Conservation (phyloP, 2,888 invertebrate genomes). For the Drosophila paucipuncta region DNA sequence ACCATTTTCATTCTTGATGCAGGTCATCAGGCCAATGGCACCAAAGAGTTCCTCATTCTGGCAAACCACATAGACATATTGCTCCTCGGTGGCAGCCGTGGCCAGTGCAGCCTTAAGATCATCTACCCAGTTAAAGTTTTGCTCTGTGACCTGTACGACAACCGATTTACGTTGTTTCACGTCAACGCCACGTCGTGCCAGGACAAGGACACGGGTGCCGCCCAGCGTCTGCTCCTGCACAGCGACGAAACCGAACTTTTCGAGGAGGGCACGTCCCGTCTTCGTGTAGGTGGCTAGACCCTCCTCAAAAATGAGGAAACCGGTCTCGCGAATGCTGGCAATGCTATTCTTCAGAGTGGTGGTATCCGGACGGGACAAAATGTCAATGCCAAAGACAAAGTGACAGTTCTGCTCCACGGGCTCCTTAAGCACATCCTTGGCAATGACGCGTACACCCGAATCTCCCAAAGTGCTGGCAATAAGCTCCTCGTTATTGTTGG, state of each 20-base stretch:
- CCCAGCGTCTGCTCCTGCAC: constrained; percentile 89
- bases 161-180: constrained; percentile 84
- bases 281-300: constrained; percentile 85
- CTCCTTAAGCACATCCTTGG: constrained; percentile 88
- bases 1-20: constrained; percentile 94
- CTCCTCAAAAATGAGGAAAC: constrained; percentile 92
- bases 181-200: constrained; percentile 87
- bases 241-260: constrained; percentile 86
- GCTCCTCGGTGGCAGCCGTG: constrained; percentile 87
- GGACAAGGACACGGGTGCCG: constrained; percentile 88
- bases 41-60: constrained; percentile 91
- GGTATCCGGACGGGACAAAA: constrained; percentile 87
- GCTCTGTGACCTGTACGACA: constrained; percentile 89
- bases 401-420: constrained; percentile 90
- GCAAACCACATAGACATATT: constrained; percentile 89
- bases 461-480: constrained; percentile 87
- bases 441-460: constrained; percentile 88
- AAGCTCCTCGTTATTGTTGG: constrained; percentile 86
- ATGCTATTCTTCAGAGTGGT: constrained; percentile 87
- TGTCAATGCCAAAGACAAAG: constrained; percentile 89
- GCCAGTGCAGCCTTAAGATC: constrained; percentile 91
- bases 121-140: constrained; percentile 92
- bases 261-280: constrained; percentile 84
- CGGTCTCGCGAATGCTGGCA: constrained; percentile 88
- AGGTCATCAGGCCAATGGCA: constrained; percentile 94